Base-by-base conservation (phyloP, 2,113 vertebrate species). In the Brevimyrus niger region DNA sequence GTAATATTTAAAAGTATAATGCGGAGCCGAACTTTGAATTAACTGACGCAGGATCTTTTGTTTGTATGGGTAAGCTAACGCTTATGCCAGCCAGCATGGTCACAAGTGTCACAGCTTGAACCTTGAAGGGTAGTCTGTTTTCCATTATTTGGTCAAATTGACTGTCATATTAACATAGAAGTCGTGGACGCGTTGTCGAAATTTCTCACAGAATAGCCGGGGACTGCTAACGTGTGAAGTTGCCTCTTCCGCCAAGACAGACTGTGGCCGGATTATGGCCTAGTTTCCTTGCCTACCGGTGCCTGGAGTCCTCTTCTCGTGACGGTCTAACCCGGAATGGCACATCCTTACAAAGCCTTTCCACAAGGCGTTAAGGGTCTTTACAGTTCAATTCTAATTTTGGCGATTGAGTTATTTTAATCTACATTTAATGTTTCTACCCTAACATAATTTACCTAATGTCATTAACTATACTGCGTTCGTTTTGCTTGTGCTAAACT, bases 41-140 rank as follows among this genome's bases (percentile, higher is more conserved):
- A 31, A 58, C 19, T 38, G 35, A 61, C 55, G 51, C 38, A 84
- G 73, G 23, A 76, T 89, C 88, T 53, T 83, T 85, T 89, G 76
- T 89, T 84, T 84, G 69, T 82, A 27, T 88, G 87, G 21, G 35
- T 44, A 38, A 73, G 31, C 51, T 53, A 69, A 69, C 61, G 48
- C 48, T 87, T 58, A 87, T 44, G 86, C 50, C 31, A 17, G 35
- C 15, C 51, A 42, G 27, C 51, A 38, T 42, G 86, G 86, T 35
- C 48, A 8, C 44, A 80, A 42, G 35, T 80, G 73, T 38, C 73
- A 38, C 73, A 13, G 35, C 35, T 42, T 42, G 73, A 42, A 19
- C 35, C 35, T 80, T 80, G 11, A 11, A 13, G 55, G 55, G 55
- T 61, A 61, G 23, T 61, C 7, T 61, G n/a, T n/a, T n/a, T 61